Conservation (phyloP, 2,113 vertebrate genomes). For the Madoqua kirkii region DNA sequence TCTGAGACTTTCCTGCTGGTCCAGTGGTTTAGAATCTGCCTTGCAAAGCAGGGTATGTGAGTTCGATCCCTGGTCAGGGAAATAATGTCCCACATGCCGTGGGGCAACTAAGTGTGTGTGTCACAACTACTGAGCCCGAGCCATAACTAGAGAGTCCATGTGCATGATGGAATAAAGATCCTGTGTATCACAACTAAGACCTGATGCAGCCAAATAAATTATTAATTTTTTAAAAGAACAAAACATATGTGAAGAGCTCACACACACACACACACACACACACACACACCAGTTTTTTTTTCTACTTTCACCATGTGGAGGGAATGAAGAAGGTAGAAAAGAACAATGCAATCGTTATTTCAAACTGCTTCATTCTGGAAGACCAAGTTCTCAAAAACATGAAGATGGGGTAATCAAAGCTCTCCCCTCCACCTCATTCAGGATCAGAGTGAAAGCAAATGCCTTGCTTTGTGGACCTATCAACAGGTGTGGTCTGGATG, state of each 20-base stretch:
- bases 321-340: neutral
- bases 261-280: neutral
- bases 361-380: neutral
- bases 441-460: neutral
- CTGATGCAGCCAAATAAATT: neutral
- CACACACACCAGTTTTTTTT: neutral
- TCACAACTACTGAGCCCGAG: neutral
- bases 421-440: rapidly evolving
- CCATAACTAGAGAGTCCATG: neutral
- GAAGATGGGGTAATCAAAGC: neutral
- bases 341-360: neutral
- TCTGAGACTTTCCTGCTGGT: neutral
- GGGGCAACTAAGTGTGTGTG: neutral
- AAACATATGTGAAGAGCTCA: neutral
- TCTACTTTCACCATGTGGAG: neutral
- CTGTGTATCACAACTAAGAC: neutral
- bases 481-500: no score
- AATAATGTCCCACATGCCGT: neutral
- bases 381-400: neutral
- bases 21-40: neutral
- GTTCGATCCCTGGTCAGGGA: neutral
- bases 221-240: neutral
- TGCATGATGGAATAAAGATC: neutral
- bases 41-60: neutral
- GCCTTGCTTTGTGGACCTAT: neutral